These are phyloP conservation scores for Scolanthus callimorphus DNA, from an alignment of 92 coral and sea anemone species.

Conservation along the genomic window DNA sequence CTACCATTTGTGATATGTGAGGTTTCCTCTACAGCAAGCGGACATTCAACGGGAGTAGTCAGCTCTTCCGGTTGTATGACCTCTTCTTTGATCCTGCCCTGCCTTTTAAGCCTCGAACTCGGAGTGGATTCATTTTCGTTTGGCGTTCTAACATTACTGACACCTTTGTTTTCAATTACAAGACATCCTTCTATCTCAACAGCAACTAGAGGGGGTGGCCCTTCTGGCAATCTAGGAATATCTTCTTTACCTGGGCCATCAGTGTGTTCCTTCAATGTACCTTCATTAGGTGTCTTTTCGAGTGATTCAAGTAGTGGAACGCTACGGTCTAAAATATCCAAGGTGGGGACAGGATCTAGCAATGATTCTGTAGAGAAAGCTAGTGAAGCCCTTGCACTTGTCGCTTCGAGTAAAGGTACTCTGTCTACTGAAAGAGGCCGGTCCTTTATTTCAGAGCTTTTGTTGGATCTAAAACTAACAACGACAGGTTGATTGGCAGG, in stretches of 20 bases:
- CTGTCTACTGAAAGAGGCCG: slow-evolving; percentile 35
- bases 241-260: slow-evolving; percentile 5
- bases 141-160: not conserved
- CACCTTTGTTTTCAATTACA: not conserved
- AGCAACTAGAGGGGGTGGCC: slow-evolving; percentile 52
- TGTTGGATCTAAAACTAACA: not conserved
- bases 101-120: slow-evolving; percentile 11
- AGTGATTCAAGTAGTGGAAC: slow-evolving; percentile 14
- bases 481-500: not conserved
- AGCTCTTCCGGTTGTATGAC: not conserved
- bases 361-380: slow-evolving; percentile 25
- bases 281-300: slow-evolving; percentile 17
- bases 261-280: not conserved
- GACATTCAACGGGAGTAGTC: slow-evolving; percentile 1
- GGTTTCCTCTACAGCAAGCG: slow-evolving; percentile 21
- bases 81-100: slow-evolving; percentile 11
- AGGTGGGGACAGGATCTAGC: slow-evolving; percentile 1
- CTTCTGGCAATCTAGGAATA: slow-evolving; percentile 31
- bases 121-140: not conserved
- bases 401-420: slow-evolving; percentile 42
- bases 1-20: slow-evolving; percentile 6
- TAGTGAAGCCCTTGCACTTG: slow-evolving; percentile 47
- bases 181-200: not conserved
- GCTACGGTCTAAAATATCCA: slow-evolving; percentile 5
- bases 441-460: not conserved